Evolutionary conservation across 2,113 vertebrate species (phyloP), one percentile per base, ranked within the genome.

Genomic region (Gopherus evgoodei): DNA sequence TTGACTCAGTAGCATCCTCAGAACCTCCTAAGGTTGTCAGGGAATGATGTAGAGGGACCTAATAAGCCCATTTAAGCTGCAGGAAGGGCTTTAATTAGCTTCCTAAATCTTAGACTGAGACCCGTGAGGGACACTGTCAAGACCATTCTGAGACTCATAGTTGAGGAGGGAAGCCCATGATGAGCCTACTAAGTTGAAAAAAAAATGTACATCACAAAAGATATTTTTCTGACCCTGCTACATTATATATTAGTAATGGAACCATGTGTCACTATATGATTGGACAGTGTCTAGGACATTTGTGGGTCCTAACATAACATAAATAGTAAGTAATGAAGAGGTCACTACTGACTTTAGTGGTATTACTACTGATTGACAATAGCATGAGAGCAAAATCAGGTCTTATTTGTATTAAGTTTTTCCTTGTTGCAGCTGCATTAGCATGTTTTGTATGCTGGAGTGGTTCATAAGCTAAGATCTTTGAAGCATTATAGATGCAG

Each of bases 91-190:
- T 8, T 19, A n/a, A 69, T 54, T 24, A 88, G 31, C 62, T 93
- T 91, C 87, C 82, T 89, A 59, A 89, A 81, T 53, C 53, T 89
- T 94, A 89, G 35, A 94, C 87, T 83, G 8, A 10, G 35, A 75
- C 35, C 88, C 78, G 42, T 3, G 78, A 9, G 11, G n/a, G 8
- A 69, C 62, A 69, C 8, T 19, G 35, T 17, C 35, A 69, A n/a
- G 13, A 69, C 31, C 8, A n/a, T 69, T 69, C 65, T 69, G 35
- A 69, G 35, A 35, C 35, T 21, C 31, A 35, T 35, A 3, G 2
- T 65, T 65, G 29, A 3, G 13, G 31, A 65, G 13, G 31, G 31
- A 65, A 35, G 29, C 29, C 14, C 14, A 6, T 65, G 31, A 65
- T 65, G 14, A 65, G 13, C 29, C 31, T 65, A 3, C 59, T 65